These are phyloP conservation scores for Spea hammondii DNA, from an alignment of 2,797 vertebrate species.

Conservation along the genomic window DNA sequence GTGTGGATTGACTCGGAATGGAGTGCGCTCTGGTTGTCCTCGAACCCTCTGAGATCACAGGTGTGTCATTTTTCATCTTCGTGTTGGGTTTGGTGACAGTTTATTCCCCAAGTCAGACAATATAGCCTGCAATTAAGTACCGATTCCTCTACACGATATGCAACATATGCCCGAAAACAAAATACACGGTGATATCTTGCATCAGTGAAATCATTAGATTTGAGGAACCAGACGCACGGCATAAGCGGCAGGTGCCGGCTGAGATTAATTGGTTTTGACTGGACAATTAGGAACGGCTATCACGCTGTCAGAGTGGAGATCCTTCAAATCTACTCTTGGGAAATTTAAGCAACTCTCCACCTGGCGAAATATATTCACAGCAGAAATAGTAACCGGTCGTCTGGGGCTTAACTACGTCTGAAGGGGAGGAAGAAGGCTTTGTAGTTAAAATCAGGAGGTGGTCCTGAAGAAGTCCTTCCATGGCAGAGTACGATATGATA, in stretches of 20 bases:
- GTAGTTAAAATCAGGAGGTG: too few relatives aligned
- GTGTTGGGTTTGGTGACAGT: conserved; percentile 1
- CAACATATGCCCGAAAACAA: conserved; percentile 8
- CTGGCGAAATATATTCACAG: background rate
- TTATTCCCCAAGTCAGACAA: background rate
- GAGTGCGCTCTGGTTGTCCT: background rate
- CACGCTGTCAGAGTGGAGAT: background rate
- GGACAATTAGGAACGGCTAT: background rate
- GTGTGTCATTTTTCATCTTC: background rate
- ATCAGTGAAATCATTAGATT: conserved; percentile 1
- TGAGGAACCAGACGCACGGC: background rate
- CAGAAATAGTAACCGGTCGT: too few relatives aligned
- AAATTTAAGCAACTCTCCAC: background rate
- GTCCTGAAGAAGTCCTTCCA: too few relatives aligned
- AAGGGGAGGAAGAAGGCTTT: too few relatives aligned
- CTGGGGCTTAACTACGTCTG: too few relatives aligned
- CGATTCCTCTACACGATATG: background rate
- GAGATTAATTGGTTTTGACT: conserved; percentile 21
- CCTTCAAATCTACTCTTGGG: conserved; percentile 1
- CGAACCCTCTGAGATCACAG: background rate
- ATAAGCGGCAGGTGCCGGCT: background rate
- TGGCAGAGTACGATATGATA: too few relatives aligned
- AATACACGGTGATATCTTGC: background rate
- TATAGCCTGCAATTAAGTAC: conserved; percentile 8
- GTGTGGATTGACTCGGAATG: background rate